Conservation (phyloP, 2,888 invertebrate genomes). For the Callyntrura sp. region DNA sequence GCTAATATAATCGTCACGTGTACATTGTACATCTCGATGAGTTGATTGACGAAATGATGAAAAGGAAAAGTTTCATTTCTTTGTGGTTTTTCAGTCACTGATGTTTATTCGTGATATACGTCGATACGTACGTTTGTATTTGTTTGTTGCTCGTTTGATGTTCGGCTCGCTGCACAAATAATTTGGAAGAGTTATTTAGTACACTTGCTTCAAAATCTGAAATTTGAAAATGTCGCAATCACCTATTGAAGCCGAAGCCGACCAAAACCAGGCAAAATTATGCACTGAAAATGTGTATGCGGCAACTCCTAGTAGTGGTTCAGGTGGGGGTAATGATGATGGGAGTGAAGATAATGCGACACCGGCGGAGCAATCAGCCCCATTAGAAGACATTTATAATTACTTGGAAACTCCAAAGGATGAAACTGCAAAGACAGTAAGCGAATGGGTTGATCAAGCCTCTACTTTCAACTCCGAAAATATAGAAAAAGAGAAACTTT, state of each 20-base stretch:
- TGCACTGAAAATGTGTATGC: constrained; percentile 33
- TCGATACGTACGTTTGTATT: no score
- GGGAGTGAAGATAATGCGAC: background rate
- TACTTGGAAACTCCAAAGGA: background rate
- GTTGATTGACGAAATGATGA: no score
- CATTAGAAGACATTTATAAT: background rate
- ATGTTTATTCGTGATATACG: no score
- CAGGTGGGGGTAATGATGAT: constrained; percentile 31
- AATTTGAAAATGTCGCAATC: background rate
- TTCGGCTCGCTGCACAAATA: no score
- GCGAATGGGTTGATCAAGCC: background rate
- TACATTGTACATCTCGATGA: no score
- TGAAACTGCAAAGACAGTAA: background rate
- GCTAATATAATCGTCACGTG: no score
- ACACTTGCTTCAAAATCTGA: no score
- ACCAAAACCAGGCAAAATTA: background rate
- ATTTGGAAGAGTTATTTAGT: no score
- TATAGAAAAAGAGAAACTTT: background rate
- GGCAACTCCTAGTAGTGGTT: constrained; percentile 43
- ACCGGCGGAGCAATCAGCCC: background rate
- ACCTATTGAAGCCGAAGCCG: background rate
- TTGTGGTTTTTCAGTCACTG: no score
- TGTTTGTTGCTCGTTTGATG: no score
- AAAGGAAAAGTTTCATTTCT: no score
- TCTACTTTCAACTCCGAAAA: background rate